These are phyloP conservation scores for Nerophis lumbriciformis DNA, from an alignment of 2,113 vertebrate genomes.

Conservation along the genomic window DNA sequence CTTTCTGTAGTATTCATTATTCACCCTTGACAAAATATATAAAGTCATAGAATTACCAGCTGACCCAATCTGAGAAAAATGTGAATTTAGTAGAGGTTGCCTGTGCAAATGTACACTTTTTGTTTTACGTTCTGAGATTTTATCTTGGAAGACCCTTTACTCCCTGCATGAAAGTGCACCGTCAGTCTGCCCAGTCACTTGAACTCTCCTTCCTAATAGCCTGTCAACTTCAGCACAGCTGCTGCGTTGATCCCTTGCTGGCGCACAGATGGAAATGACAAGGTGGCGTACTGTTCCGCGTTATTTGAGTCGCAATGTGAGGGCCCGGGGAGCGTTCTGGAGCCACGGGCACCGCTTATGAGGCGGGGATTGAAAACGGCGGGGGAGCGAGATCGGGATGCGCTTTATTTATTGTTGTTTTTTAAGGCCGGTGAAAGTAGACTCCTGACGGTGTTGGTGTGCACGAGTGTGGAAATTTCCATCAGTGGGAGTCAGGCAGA, in stretches of 20 bases:
- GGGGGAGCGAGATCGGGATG: not conserved
- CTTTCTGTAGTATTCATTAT: no score
- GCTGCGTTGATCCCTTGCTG: conserved; percentile 35
- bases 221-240: conserved; percentile 29
- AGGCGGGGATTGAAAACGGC: conserved; percentile 6
- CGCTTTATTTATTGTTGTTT: not conserved
- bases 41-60: no score
- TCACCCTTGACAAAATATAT: no score
- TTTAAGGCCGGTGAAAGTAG: conserved; percentile 9
- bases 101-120: no score
- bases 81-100: no score
- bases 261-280: conserved; percentile 35
- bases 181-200: conserved; percentile 23
- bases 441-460: conserved; percentile 8
- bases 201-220: conserved; percentile 7
- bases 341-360: not conserved
- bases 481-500: conserved; percentile 7
- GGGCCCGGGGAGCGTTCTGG: not conserved
- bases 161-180: not conserved
- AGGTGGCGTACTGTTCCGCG: conserved; percentile 13
- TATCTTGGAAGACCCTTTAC: not conserved
- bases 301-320: conserved; percentile 4
- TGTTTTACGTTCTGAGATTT: no score
- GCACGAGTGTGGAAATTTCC: conserved; percentile 32
- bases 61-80: no score